Conservation (phyloP, 2,797 vertebrate genomes). For the Manis javanica region DNA sequence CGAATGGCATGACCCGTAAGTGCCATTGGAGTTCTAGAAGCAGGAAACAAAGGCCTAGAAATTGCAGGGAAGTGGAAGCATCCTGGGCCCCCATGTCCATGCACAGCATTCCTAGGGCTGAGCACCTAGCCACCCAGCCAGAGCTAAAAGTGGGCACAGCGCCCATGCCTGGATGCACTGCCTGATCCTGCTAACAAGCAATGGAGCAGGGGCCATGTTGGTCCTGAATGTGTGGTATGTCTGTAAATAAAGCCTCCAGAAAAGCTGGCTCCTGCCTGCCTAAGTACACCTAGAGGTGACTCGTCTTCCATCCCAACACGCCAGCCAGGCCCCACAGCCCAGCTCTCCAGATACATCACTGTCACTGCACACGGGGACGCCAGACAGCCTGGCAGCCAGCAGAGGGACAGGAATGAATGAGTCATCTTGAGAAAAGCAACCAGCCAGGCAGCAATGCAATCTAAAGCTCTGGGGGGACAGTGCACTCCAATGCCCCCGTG, state of each 20-base stretch:
- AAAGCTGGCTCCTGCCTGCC: not conserved
- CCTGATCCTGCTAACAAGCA: not conserved
- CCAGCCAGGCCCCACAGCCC: not conserved
- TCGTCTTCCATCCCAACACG: not conserved
- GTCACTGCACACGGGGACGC: not conserved
- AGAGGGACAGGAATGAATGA: conserved; percentile 18
- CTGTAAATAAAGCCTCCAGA: not conserved
- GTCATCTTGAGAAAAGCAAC: not conserved
- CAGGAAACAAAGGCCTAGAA: not conserved
- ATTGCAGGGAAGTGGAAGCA: not conserved
- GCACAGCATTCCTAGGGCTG: not conserved
- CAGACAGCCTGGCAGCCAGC: conserved; percentile 47
- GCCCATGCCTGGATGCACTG: not conserved
- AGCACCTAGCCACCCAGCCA: not conserved
- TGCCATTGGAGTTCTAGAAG: not conserved
- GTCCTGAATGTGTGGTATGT: rapidly evolving
- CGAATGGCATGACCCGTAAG: not conserved
- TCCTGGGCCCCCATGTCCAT: not conserved
- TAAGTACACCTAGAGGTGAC: not conserved
- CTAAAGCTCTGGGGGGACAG: not conserved
- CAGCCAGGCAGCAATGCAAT: not conserved
- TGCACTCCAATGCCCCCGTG: not conserved
- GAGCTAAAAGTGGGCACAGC: not conserved
- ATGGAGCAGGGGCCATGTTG: rapidly evolving
- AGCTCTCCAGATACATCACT: conserved; percentile 3